Percentiles rank a stretch among this genome's conserved stretches.
phyloP scores from a whole-genome alignment of 2,888 invertebrate genomes.

The Conops quadrifasciatus region DNA sequence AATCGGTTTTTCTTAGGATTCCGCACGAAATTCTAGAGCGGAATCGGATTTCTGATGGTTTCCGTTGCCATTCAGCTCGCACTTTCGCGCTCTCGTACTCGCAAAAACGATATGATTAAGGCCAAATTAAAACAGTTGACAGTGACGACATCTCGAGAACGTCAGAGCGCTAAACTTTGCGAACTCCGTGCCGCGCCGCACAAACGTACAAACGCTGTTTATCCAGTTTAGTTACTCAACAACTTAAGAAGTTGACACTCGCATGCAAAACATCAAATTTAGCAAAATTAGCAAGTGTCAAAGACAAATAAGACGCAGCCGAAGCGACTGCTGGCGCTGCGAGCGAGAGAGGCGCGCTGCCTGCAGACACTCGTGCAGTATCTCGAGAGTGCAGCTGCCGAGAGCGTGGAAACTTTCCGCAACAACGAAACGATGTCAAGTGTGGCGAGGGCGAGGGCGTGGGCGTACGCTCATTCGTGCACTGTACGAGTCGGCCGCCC shows the following conservation, averaged over 20 bases:
- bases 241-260: constrained; percentile 43
- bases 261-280: constrained; percentile 38
- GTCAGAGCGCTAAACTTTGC: constrained; percentile 16
- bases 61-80: neutral
- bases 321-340: neutral
- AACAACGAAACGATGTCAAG: constrained; percentile 29
- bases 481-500: no score
- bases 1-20: no score
- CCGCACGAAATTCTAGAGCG: no score
- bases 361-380: constrained; percentile 13
- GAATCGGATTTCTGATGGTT: neutral
- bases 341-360: neutral
- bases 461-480: no score
- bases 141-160: neutral
- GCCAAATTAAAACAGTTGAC: neutral
- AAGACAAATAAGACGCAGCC: constrained; percentile 44
- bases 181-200: neutral
- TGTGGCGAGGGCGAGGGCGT: neutral
- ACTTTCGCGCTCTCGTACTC: neutral
- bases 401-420: constrained; percentile 19
- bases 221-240: constrained; percentile 40
- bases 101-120: neutral
- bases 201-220: constrained; percentile 17
- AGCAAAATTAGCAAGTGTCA: constrained; percentile 48
- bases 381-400: constrained; percentile 26